These are phyloP conservation scores for Perizoma affinitatum DNA, from an alignment of 2,888 invertebrate species.

Conservation along the genomic window DNA sequence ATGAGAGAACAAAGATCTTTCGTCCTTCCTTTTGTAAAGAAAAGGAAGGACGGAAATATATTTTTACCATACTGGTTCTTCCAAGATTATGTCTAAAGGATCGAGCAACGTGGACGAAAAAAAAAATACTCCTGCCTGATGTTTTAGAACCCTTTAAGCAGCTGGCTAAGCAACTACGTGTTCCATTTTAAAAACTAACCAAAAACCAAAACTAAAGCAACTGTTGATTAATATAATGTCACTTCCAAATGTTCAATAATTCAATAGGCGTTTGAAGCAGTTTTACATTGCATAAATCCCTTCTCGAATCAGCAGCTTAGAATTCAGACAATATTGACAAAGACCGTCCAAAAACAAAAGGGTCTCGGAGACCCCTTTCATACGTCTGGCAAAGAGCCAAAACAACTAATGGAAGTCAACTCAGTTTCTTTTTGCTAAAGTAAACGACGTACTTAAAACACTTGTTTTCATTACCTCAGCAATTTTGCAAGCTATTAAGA, in stretches of 20 bases:
- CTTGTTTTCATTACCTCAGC: slow-evolving; percentile 20
- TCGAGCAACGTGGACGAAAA: no score
- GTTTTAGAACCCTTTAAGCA: no score
- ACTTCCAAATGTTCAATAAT: not conserved
- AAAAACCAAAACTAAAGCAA: no score
- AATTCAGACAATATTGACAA: slow-evolving; percentile 55
- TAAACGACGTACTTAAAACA: slow-evolving; percentile 31
- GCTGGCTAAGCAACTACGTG: no score
- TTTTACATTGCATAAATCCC: slow-evolving; percentile 21
- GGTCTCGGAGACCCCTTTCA: slow-evolving; percentile 51
- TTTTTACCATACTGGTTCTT: no score
- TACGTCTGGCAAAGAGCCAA: slow-evolving; percentile 55
- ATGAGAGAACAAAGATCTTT: no score
- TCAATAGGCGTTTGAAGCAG: slow-evolving; percentile 10
- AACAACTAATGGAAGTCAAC: slow-evolving; percentile 49
- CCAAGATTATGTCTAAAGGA: no score
- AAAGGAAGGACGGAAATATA: no score
- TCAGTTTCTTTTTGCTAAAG: slow-evolving; percentile 39
- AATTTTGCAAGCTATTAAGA: slow-evolving; percentile 13
- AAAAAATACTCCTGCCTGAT: no score
- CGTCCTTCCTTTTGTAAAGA: no score
- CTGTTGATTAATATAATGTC: no score
- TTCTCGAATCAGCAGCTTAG: slow-evolving; percentile 38
- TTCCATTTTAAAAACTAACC: no score
- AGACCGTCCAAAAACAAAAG: slow-evolving; percentile 59